Evolutionary conservation across 64 coral and sea anemone genomes (phyloP), one percentile per base, ranked within the genome.

Genomic region (Montipora sp.): DNA sequence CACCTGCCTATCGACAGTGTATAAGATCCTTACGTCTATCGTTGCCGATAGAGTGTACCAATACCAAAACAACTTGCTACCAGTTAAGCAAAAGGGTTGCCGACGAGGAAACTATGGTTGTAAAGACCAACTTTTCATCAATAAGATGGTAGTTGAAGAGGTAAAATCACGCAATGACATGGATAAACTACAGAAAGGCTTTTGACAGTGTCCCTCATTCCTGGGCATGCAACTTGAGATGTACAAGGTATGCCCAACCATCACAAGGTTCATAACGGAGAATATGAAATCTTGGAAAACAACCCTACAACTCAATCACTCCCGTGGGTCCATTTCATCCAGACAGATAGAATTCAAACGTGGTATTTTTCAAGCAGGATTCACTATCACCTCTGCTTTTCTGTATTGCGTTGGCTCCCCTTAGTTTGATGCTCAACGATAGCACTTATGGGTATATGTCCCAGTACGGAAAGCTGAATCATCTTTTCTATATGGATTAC

Each of bases 311-410:
- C 83, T 87, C 4, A 47, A 68, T 36, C 83, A 87, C 49, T 5
- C 20, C 7, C 21, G 13, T 63, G 83, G 68, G 5, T 12, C 19
- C 23, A 71, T 87, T 3, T 36, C 27, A 18, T 71, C 61, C 36
- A 49, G 83, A 21, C 60, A 14, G 5, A 87, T 87, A 5, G 20
- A 87, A 46, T 73, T 87, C 10, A 71, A 87, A 48, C 8, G 83
- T 71, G 83, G 83, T n/a, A 73, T 87, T 45, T 87, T 47, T 36
- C 58, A 87, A 47, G 83, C 65, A 69, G 63, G 63, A 87, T 73
- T 87, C 65, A 19, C 46, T 87, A 7, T 87, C 83, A 47, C 66
- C 83, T 47, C 83, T 73, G 7, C 22, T 87, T 7, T 87, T 87
- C 19, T 87, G 63, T 47, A 8, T 87, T 71, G 83, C 83, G 43